Base-by-base conservation (phyloP, 2,888 invertebrate species). In the Sinelater perroti region DNA sequence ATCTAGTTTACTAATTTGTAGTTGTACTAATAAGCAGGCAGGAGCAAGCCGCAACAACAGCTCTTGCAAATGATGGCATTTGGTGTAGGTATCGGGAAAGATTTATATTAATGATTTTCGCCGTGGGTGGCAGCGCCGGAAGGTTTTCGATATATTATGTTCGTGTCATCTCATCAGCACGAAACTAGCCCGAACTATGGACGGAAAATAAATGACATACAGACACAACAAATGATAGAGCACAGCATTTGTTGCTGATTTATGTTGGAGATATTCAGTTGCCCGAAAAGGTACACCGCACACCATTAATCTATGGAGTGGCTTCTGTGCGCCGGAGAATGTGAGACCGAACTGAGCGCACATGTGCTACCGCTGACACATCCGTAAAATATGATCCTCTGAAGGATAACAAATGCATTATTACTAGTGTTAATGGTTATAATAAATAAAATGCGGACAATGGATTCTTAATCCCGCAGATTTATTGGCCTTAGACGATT, bases 381-480 rank as follows among this genome's bases (percentile, higher is more conserved):
- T 57, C 70, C 65, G 70, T 73, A 76, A 77, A 76, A 77, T 76
- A 77, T 76, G 74, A 75, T 75, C 69, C 75, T 74, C 72, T 71
- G 75, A 76, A 76, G 76, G 76, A 78, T 78, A 78, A 78, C 78
- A 77, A 78, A 78, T 77, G 78, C 78, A 78, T 78, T 78, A 78
- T 78, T 77, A 77, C 77, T 75, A 75, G 76, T 78, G 78, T 77
- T 77, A 78, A 78, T 77, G 77, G 77, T 76, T 75, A 74, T 76
- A 75, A 78, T 78, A 78, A 78, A 78, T 78, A 78, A 77, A 75
- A 73, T 72, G 69, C 73, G 76, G 75, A 78, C 78, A 78, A 78
- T 76, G 75, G 76, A 73, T 76, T 76, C 77, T 76, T 78, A 78
- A 77, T 77, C 77, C 75, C 64, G 65, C 68, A 73, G 75, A 78